Base-by-base conservation (phyloP, 2,113 vertebrate species). In the Bungarus multicinctus region DNA sequence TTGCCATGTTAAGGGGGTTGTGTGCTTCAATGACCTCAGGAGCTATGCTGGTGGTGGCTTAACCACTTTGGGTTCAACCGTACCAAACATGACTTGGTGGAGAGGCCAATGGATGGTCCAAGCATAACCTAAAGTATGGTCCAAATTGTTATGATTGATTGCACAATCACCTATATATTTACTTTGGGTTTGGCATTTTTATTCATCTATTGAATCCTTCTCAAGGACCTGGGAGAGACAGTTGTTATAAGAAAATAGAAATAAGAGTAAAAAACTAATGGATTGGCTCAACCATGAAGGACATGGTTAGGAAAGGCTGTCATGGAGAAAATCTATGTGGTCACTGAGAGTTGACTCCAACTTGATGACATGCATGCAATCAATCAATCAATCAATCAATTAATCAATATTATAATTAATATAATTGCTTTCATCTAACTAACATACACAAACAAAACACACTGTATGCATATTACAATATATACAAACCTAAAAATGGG, bases 401-500 rank as follows among this genome's bases (percentile, higher is more conserved):
- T 2, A 74, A 74, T 74, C 18, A 81, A 81, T 39, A 2, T 34
- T 69, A 69, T 34, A 18, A 81, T 81, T 81, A 43, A 81, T 81
- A 81, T 22, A 81, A 81, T 39, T 81, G 74, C 7, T 81, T 22
- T 81, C 74, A 81, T 81, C 18, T 7, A 81, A 20, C 34, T 81
- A 22, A 81, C 7, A 43, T 6, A 81, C 34, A 81, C 6, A 81
- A 9, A 22, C 34, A 43, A 43, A 22, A 43, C 34, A 43, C 7
- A 43, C 34, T 10, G 18, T 27, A 11, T 58, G 16, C 18, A 27
- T 47, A 9, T 69, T 55, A 52, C 45, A 50, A 50, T 57, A 14
- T 86, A 89, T 54, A 93, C 96, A 85, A 92, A 99, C 98, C 98
- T 98, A 98, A 98, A 98, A 89, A 98, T 8, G 27, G 97, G 98